Conservation (phyloP, 2,888 invertebrate species). For the Ophioninae sp. region DNA sequence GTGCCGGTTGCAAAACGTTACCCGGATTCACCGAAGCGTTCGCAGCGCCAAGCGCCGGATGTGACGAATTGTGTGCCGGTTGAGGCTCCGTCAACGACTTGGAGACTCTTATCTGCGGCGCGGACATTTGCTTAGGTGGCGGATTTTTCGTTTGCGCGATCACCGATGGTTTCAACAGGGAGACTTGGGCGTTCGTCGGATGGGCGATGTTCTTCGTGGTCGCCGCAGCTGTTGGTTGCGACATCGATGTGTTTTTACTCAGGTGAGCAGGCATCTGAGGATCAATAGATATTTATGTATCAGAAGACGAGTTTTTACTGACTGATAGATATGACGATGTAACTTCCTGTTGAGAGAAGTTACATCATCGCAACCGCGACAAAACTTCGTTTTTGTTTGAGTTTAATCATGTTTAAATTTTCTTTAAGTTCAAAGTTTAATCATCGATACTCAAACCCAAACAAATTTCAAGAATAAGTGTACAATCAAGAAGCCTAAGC, state of each 20-base stretch:
- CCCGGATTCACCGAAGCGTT: conserved; percentile 15
- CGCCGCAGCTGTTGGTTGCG: conserved; percentile 59
- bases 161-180: conserved; percentile 73
- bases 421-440: too few species aligned
- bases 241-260: conserved; percentile 67
- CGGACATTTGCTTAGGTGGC: conserved; percentile 61
- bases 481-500: too few species aligned
- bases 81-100: conserved; percentile 75
- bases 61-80: conserved; percentile 73
- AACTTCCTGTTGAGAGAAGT: too few species aligned
- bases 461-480: too few species aligned
- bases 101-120: conserved; percentile 75
- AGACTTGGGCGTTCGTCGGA: conserved; percentile 70
- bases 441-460: too few species aligned
- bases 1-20: conserved; percentile 67
- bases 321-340: too few species aligned
- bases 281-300: neutral
- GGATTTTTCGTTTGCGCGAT: conserved; percentile 66
- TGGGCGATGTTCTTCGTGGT: conserved; percentile 44
- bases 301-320: neutral
- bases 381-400: too few species aligned
- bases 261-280: conserved; percentile 63
- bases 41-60: conserved; percentile 47
- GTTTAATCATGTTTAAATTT: too few species aligned
- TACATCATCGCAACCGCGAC: too few species aligned